Evolutionary conservation across 2,113 vertebrate species (phyloP).

Genomic region (Thunnus thynnus): DNA sequence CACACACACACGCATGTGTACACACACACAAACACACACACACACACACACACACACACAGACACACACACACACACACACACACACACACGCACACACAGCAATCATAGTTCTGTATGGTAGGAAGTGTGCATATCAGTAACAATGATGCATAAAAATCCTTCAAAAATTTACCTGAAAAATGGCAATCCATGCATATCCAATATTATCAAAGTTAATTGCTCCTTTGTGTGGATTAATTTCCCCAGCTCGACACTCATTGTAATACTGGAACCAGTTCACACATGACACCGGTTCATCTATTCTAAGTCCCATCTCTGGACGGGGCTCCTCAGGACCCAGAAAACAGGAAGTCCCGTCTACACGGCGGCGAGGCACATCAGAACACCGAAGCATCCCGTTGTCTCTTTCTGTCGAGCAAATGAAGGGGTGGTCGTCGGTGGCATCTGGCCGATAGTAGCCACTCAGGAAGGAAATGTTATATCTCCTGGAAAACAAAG

Average conservation of each 20-base stretch:
- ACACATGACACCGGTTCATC: constrained; percentile 85
- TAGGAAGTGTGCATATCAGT: not conserved
- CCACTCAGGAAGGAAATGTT: constrained; percentile 92
- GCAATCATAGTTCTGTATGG: not conserved
- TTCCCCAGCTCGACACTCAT: constrained; percentile 91
- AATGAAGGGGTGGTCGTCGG: constrained; percentile 95
- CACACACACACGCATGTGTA: not conserved
- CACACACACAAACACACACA: not conserved
- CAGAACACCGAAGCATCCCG: constrained; percentile 94
- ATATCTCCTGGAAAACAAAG: constrained; percentile 83
- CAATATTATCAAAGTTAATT: constrained; percentile 98
- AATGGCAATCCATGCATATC: constrained; percentile 99
- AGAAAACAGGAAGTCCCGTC: constrained; percentile 89
- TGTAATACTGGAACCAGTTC: constrained; percentile 98
- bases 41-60: constrained; percentile 4
- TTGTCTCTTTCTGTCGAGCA: constrained; percentile 94
- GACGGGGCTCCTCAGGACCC: constrained; percentile 74
- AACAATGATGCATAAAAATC: not conserved
- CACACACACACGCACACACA: constrained; percentile 3
- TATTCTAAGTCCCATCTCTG: constrained; percentile 40
- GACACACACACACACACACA: constrained; percentile 6
- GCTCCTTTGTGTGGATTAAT: constrained; percentile 97
- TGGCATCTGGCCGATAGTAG: constrained; percentile 92
- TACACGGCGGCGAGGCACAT: constrained; percentile 90
- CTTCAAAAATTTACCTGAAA: constrained; percentile 90